These are phyloP conservation scores for Pycnomerus fuliginosus DNA, from an alignment of 2,888 invertebrate species.

Conservation along the genomic window DNA sequence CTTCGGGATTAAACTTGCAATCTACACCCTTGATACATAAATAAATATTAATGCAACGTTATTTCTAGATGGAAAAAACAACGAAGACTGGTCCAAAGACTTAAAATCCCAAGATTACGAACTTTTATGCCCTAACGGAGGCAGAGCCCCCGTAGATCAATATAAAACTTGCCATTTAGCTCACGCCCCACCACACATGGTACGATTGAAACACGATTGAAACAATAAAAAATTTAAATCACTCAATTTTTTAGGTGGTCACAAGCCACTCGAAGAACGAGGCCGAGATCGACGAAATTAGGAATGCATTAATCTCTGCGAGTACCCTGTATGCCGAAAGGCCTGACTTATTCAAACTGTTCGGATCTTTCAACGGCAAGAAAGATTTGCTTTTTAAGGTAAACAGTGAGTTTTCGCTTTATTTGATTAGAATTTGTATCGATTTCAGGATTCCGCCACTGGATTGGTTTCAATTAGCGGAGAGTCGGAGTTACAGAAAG, in stretches of 20 bases:
- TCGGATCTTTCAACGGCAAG: constrained; percentile 59
- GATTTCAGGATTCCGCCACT: constrained; percentile 53
- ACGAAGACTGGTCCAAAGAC: constrained; percentile 54
- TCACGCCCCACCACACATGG: constrained; percentile 59
- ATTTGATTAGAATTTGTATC: not conserved
- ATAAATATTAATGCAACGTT: too few species aligned
- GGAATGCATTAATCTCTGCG: constrained; percentile 62
- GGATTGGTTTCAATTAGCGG: constrained; percentile 47
- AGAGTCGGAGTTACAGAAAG: constrained; percentile 38
- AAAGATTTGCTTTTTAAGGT: constrained; percentile 59
- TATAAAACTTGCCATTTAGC: constrained; percentile 63
- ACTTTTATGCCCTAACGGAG: constrained; percentile 65
- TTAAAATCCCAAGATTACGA: constrained; percentile 58
- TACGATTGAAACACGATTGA: constrained; percentile 29
- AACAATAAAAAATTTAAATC: constrained; percentile 4
- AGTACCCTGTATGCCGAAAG: constrained; percentile 58
- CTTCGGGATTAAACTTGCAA: too few species aligned
- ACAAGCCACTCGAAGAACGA: constrained; percentile 48
- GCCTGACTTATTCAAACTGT: constrained; percentile 65
- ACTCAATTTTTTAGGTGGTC: constrained; percentile 44
- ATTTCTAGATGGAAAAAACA: constrained; percentile 59
- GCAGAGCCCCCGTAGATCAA: constrained; percentile 56
- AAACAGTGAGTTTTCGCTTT: constrained; percentile 17
- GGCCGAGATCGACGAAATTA: constrained; percentile 58
- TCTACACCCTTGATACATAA: too few species aligned